phyloP scores from a whole-genome alignment of 2,888 invertebrate genomes.

The Nomada hirtipes region DNA sequence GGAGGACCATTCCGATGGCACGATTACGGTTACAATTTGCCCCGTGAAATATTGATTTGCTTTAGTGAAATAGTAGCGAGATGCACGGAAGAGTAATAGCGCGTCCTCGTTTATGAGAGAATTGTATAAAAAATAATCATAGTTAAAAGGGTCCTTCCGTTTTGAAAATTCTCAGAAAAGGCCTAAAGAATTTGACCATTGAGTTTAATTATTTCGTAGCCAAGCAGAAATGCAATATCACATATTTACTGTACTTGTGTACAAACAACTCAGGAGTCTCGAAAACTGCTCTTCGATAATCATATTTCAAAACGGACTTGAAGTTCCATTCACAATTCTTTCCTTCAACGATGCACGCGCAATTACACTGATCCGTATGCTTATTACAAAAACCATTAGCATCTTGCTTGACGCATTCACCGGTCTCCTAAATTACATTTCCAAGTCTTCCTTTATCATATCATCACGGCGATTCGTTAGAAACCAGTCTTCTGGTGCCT shows the following conservation, averaged over 20 bases:
- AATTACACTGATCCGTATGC: too few species aligned
- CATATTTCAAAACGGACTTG: too few species aligned
- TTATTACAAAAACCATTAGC: too few species aligned
- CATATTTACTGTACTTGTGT: too few species aligned
- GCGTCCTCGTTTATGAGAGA: background rate
- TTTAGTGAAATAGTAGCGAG: background rate
- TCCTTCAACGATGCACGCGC: too few species aligned
- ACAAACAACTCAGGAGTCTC: too few species aligned
- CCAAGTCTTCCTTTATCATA: conserved; percentile 10
- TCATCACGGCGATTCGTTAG: conserved; percentile 6
- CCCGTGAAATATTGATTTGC: conserved; percentile 39
- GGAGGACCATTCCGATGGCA: conserved; percentile 32
- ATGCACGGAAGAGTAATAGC: background rate
- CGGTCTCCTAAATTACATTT: conserved; percentile 7
- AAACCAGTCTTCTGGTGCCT: conserved; percentile 13
- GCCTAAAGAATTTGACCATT: too few species aligned
- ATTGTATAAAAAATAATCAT: background rate
- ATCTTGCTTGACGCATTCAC: background rate
- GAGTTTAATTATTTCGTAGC: too few species aligned
- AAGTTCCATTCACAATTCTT: too few species aligned
- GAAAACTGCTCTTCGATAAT: too few species aligned
- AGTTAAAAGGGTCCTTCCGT: background rate
- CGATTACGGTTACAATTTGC: conserved; percentile 43
- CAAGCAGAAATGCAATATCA: too few species aligned
- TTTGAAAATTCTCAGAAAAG: background rate